phyloP scores from a whole-genome alignment of 2,888 invertebrate genomes.

The Stenichneumon culpator region DNA sequence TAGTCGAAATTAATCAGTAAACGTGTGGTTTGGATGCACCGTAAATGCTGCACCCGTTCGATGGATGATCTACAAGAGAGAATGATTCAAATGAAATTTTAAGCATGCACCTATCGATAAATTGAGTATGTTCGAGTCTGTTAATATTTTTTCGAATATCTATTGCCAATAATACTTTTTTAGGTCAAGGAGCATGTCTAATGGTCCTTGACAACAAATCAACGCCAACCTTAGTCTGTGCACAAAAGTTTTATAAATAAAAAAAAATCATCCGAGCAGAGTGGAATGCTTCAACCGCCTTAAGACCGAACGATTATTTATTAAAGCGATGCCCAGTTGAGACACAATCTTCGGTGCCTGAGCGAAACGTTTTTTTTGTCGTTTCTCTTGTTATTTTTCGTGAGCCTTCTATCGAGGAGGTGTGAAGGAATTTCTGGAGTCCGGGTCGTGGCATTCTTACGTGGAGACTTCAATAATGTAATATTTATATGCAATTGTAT shows the following conservation, averaged over 20 bases:
- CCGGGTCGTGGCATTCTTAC: constrained; percentile 33
- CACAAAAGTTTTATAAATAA: too few relatives aligned
- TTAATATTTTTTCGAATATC: too few relatives aligned
- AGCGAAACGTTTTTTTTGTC: neutral
- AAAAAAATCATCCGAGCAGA: too few relatives aligned
- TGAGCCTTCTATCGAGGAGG: constrained; percentile 20
- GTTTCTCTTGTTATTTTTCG: neutral
- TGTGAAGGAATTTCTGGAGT: constrained; percentile 33
- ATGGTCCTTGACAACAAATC: too few relatives aligned
- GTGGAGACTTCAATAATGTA: constrained; percentile 43
- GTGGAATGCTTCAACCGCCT: too few relatives aligned
- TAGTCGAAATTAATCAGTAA: neutral
- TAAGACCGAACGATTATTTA: too few relatives aligned
- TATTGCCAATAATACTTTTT: too few relatives aligned
- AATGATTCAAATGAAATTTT: neutral
- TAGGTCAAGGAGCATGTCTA: too few relatives aligned
- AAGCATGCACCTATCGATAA: neutral
- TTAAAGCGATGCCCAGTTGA: neutral
- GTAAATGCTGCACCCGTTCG: neutral
- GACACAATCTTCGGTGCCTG: neutral
- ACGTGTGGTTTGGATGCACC: constrained; percentile 1
- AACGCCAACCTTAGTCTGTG: too few relatives aligned
- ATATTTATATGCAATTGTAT: constrained; percentile 69
- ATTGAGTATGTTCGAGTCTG: neutral
- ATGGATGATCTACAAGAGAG: neutral